A percentile compares a stretch with the other conserved stretches of the same genome.
These are phyloP conservation scores for Druon quercuslanigerum DNA, from an alignment of 1,140 invertebrate genomes.

Conservation along the genomic window DNA sequence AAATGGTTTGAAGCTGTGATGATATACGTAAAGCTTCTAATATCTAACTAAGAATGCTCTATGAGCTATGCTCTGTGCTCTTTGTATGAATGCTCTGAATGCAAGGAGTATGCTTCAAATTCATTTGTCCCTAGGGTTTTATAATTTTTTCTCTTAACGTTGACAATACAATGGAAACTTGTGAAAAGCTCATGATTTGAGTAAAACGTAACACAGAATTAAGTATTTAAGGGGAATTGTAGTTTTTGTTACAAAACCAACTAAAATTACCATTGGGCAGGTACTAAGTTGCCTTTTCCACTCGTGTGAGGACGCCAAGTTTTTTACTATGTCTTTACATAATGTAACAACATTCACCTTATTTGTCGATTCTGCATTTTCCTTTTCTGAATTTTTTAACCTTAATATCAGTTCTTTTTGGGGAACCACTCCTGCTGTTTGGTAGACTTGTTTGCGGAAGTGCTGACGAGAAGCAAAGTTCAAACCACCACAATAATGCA, in stretches of 20 bases:
- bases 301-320: not conserved
- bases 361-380: constrained; percentile 64
- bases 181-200: not conserved
- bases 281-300: not conserved
- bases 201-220: not conserved
- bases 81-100: too few species aligned
- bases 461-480: constrained; percentile 84
- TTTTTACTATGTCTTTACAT: constrained; percentile 23
- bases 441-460: constrained; percentile 79
- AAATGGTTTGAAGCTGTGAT: constrained; percentile 11
- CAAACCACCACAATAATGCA: constrained; percentile 85
- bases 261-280: constrained; percentile 18
- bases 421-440: constrained; percentile 76
- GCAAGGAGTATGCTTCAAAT: too few species aligned
- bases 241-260: not conserved
- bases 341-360: constrained; percentile 45
- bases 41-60: too few species aligned
- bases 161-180: not conserved
- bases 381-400: constrained; percentile 59
- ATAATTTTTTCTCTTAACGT: not conserved
- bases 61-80: too few species aligned
- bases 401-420: constrained; percentile 62
- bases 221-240: not conserved
- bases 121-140: too few species aligned
- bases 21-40: not conserved